These are phyloP conservation scores for Drosophila auraria DNA, from an alignment of 1,140 invertebrate genomes.

Conservation along the genomic window DNA sequence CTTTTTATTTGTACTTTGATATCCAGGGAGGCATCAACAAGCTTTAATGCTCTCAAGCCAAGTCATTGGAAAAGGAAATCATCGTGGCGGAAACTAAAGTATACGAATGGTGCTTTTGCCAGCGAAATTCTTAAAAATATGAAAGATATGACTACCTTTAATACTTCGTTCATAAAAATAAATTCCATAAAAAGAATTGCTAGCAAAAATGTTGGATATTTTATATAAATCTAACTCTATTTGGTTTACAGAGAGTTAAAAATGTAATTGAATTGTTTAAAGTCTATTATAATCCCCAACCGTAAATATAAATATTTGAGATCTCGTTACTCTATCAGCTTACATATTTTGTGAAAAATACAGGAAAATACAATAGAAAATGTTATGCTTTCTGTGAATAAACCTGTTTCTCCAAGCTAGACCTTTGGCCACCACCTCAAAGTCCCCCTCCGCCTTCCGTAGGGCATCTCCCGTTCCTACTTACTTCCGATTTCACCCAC, in stretches of 20 bases:
- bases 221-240: background rate
- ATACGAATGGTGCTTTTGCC: background rate
- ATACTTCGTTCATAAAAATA: background rate
- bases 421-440: background rate
- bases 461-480: constrained; percentile 17
- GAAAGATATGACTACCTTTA: background rate
- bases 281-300: too few species aligned
- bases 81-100: constrained; percentile 17
- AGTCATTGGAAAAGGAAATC: constrained; percentile 12
- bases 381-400: too few species aligned
- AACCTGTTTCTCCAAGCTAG: background rate
- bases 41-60: constrained; percentile 32
- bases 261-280: too few species aligned
- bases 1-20: constrained; percentile 74
- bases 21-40: constrained; percentile 35
- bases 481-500: constrained; percentile 18
- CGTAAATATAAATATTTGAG: background rate
- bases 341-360: too few species aligned
- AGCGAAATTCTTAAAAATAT: constrained; percentile 6
- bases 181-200: too few species aligned
- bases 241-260: background rate
- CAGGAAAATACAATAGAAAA: too few species aligned
- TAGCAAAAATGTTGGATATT: background rate
- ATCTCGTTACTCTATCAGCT: too few species aligned
- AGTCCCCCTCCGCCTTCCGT: background rate